phyloP scores from a whole-genome alignment of 2,888 invertebrate species.

The Synanthedon vespiformis region DNA sequence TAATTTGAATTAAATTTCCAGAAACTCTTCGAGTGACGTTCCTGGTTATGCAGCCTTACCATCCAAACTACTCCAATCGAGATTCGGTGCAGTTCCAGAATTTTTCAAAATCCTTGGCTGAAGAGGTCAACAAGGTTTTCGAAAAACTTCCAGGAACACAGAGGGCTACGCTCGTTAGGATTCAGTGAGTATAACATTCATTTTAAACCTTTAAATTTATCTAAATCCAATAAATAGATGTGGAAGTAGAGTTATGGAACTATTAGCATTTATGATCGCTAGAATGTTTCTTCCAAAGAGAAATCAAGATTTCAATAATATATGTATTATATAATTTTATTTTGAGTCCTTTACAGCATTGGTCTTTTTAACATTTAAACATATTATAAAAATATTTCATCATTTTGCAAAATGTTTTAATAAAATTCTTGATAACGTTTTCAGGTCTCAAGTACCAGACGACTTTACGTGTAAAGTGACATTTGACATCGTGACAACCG shows the following conservation, averaged over 20 bases:
- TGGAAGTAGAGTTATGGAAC: too few species aligned
- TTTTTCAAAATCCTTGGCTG: conserved; percentile 69
- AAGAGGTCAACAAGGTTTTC: conserved; percentile 71
- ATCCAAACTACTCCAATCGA: conserved; percentile 67
- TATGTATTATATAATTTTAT: too few species aligned
- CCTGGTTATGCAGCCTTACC: conserved; percentile 74
- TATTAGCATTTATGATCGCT: too few species aligned
- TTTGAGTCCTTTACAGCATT: not conserved
- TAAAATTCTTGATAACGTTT: conserved; percentile 13
- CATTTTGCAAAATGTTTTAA: not conserved
- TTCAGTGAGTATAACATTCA: conserved; percentile 71
- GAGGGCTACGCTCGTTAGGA: conserved; percentile 74
- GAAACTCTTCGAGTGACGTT: conserved; percentile 64
- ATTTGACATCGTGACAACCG: conserved; percentile 75
- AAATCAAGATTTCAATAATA: too few species aligned
- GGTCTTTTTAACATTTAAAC: not conserved
- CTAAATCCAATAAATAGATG: too few species aligned
- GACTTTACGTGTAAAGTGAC: conserved; percentile 74
- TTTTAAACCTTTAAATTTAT: not conserved
- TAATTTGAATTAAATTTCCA: conserved; percentile 20
- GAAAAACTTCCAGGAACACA: conserved; percentile 65
- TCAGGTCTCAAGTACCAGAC: conserved; percentile 67
- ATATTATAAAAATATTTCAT: not conserved
- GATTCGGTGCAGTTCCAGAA: conserved; percentile 71
- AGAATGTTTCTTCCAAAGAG: too few species aligned